Conservation (phyloP, 2,113 vertebrate genomes). For the Macrotis lagotis region DNA sequence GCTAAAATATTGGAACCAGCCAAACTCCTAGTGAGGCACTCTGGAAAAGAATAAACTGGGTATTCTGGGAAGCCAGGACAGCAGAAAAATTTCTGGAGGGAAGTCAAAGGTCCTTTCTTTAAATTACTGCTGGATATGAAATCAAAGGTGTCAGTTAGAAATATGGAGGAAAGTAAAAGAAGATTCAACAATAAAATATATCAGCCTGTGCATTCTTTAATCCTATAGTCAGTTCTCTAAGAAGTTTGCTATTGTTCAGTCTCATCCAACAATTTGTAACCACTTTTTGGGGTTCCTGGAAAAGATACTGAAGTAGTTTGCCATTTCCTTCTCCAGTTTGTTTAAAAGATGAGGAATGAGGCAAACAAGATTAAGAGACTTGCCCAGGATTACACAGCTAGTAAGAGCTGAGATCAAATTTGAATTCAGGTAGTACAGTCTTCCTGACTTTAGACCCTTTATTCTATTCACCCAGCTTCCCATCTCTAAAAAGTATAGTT, state of each 20-base stretch:
- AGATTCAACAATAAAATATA: not conserved
- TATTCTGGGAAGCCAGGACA: slow-evolving; percentile 71
- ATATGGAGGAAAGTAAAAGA: not conserved
- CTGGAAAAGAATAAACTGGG: slow-evolving; percentile 65
- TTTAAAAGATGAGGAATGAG: not conserved
- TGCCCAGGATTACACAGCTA: not conserved
- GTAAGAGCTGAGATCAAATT: not conserved
- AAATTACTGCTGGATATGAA: not conserved
- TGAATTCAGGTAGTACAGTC: not conserved
- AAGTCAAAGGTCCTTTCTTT: slow-evolving; percentile 30
- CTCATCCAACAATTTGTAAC: not conserved
- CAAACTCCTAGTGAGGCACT: slow-evolving; percentile 70
- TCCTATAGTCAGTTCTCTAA: not conserved
- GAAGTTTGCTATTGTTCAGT: not conserved
- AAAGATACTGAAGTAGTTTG: not conserved
- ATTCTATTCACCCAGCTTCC: not conserved
- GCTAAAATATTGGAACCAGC: slow-evolving; percentile 66
- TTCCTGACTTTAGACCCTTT: not conserved
- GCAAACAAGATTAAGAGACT: not conserved
- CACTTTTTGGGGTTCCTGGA: not conserved
- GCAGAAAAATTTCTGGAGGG: slow-evolving; percentile 60
- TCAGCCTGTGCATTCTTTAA: not conserved
- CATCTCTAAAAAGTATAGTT: not conserved
- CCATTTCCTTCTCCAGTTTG: not conserved
- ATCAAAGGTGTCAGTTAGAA: not conserved